Evolutionary conservation across 2,797 vertebrate species (phyloP).

Genomic region (Argyrosomus regius): DNA sequence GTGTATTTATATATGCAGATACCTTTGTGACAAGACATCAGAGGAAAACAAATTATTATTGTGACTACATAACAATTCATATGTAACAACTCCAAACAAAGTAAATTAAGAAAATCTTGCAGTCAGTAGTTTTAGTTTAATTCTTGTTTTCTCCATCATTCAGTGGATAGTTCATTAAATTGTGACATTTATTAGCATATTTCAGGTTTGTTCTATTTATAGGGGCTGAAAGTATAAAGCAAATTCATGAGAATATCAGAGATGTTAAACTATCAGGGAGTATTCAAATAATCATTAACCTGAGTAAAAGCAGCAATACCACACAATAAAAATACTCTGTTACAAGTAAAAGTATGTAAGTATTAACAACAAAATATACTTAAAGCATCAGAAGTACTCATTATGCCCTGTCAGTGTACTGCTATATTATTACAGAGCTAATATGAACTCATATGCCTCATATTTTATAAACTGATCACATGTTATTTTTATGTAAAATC

Average conservation of each 20-base stretch:
- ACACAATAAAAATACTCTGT: background rate
- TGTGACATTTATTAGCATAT: background rate
- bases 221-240: background rate
- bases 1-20: background rate
- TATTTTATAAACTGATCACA: background rate
- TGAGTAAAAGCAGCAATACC: background rate
- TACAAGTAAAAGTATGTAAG: background rate
- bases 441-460: background rate
- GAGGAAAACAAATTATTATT: background rate
- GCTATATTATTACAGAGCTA: background rate
- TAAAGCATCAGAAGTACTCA: background rate
- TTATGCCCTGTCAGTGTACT: background rate
- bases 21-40: background rate
- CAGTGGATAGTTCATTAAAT: background rate
- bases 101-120: background rate
- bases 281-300: background rate
- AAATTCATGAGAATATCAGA: background rate
- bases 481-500: background rate
- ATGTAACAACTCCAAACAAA: background rate
- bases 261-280: background rate
- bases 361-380: background rate
- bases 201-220: background rate
- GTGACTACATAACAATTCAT: background rate
- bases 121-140: background rate
- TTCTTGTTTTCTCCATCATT: background rate